phyloP scores from a whole-genome alignment of 1,140 invertebrate species.

The Scaptomyza pallida region DNA sequence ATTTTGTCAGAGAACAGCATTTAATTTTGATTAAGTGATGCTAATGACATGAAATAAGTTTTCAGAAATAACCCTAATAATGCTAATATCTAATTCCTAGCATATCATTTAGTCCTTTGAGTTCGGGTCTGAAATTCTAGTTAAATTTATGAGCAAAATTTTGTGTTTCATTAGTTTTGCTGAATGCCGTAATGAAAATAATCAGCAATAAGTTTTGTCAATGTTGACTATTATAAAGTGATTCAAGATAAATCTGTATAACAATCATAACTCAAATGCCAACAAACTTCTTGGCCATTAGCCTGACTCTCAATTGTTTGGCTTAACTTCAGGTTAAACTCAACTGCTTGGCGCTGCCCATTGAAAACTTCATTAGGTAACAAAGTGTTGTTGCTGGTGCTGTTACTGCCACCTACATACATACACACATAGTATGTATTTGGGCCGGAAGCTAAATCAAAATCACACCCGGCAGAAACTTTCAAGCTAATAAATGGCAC shows the following conservation, averaged over 20 bases:
- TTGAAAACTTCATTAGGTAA: slow-evolving; percentile 45
- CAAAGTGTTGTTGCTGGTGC: slow-evolving; percentile 4
- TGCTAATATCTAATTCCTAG: too few relatives aligned
- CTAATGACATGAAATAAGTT: not conserved
- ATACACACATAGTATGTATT: too few relatives aligned
- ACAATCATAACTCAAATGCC: slow-evolving; percentile 37
- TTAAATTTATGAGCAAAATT: slow-evolving; percentile 1
- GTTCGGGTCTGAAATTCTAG: not conserved
- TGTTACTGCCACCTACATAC: slow-evolving; percentile 14
- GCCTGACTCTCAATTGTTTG: slow-evolving; percentile 25
- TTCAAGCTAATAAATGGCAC: slow-evolving; percentile 69
- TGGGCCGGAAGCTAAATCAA: slow-evolving; percentile 64
- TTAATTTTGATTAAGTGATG: not conserved
- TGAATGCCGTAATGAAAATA: slow-evolving; percentile 37
- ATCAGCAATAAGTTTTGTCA: slow-evolving; percentile 20
- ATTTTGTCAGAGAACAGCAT: not conserved
- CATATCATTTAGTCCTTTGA: not conserved
- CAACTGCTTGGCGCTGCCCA: slow-evolving; percentile 22
- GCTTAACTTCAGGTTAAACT: slow-evolving; percentile 29
- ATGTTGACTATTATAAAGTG: slow-evolving; percentile 32
- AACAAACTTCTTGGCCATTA: slow-evolving; percentile 23
- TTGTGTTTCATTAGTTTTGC: slow-evolving; percentile 19
- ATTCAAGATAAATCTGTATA: slow-evolving; percentile 36
- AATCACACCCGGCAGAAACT: slow-evolving; percentile 70
- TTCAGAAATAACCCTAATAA: too few relatives aligned